A percentile compares a stretch with the other conserved stretches of the same genome.
Evolutionary conservation across 2,797 vertebrate genomes (phyloP).

Genomic region (Astyanax mexicanus): DNA sequence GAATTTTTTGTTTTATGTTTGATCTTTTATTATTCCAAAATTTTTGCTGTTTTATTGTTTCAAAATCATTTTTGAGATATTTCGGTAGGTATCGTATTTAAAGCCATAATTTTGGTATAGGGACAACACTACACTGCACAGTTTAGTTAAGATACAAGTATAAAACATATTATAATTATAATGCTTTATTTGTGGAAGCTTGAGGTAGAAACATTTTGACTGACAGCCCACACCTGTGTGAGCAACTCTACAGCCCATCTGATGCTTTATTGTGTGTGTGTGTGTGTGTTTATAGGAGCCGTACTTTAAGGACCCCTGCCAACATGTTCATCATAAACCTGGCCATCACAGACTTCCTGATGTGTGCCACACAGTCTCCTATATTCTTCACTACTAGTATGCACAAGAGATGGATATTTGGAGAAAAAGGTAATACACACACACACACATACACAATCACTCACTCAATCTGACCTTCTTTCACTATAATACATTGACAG

Average conservation of each 20-base stretch:
- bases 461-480: neutral
- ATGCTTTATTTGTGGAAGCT: neutral
- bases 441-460: neutral
- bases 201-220: neutral
- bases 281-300: constrained; percentile 78
- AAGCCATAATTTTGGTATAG: too few species aligned
- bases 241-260: neutral
- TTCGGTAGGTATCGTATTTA: too few species aligned
- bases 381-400: constrained; percentile 92
- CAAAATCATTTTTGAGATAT: too few species aligned
- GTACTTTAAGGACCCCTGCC: constrained; percentile 86
- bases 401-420: constrained; percentile 93
- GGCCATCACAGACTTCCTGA: constrained; percentile 91
- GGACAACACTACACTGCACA: too few species aligned
- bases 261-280: constrained; percentile 10
- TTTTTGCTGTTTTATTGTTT: too few species aligned
- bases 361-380: constrained; percentile 91
- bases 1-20: too few species aligned
- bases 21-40: too few species aligned
- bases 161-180: too few species aligned
- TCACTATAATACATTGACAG: neutral
- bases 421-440: constrained; percentile 84
- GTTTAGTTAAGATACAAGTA: too few species aligned
- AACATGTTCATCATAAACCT: constrained; percentile 94
- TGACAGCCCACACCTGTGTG: neutral